These are phyloP conservation scores for Diplazon laetatorius DNA, from an alignment of 2,888 invertebrate species.

Conservation along the genomic window DNA sequence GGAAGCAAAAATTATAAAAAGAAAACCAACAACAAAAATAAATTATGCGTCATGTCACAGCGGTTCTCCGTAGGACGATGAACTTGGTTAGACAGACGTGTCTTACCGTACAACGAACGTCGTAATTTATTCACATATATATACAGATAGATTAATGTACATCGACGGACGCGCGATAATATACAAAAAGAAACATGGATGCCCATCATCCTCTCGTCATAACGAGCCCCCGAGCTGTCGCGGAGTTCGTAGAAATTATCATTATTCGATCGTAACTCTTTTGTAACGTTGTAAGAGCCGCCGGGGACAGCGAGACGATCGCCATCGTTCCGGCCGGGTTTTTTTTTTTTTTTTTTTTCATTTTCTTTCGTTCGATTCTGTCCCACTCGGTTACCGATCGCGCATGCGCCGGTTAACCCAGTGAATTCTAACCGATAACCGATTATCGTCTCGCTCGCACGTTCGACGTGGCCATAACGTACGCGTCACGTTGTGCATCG, in stretches of 20 bases:
- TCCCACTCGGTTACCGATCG: too few relatives aligned
- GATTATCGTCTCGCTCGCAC: slow-evolving; percentile 3
- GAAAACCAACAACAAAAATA: background rate
- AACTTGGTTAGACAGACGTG: slow-evolving; percentile 27
- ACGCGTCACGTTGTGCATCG: background rate
- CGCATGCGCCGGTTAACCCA: too few relatives aligned
- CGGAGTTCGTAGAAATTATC: slow-evolving; percentile 72
- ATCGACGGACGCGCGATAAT: slow-evolving; percentile 15
- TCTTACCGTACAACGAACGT: slow-evolving; percentile 8
- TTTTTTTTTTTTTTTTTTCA: slow-evolving; percentile 48
- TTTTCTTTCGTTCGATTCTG: too few relatives aligned
- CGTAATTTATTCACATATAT: background rate
- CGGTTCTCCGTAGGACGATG: slow-evolving; percentile 43
- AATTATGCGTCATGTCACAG: background rate
- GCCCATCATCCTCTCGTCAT: slow-evolving; percentile 62
- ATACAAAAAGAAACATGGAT: slow-evolving; percentile 40
- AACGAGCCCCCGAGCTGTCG: slow-evolving; percentile 72
- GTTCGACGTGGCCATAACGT: background rate
- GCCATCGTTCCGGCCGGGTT: slow-evolving; percentile 54
- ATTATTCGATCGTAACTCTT: slow-evolving; percentile 73
- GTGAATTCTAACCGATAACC: slow-evolving; percentile 38
- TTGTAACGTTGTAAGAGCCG: slow-evolving; percentile 50
- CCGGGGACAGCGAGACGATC: slow-evolving; percentile 60
- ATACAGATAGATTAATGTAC: background rate
- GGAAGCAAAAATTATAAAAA: background rate